Percentiles rank a stretch among this genome's conserved stretches.
Conservation (phyloP, 2,797 vertebrate species). For the Sebastiscus tertius region DNA sequence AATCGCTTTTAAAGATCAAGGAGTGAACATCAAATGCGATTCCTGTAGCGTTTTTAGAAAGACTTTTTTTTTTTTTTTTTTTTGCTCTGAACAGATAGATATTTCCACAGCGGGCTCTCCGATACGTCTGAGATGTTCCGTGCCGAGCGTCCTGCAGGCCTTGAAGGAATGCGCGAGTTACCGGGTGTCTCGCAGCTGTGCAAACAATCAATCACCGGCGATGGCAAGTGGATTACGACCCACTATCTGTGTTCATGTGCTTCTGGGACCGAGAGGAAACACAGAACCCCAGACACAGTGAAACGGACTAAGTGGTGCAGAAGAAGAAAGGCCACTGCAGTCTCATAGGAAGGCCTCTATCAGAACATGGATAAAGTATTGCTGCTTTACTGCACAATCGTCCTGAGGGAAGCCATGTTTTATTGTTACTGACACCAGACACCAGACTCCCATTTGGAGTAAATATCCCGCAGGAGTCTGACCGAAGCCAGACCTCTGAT, state of each 20-base stretch:
- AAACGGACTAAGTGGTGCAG: slow-evolving; percentile 51
- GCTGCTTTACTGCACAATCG: slow-evolving; percentile 55
- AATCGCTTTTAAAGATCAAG: slow-evolving; percentile 57
- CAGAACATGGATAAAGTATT: slow-evolving; percentile 41
- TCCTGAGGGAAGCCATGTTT: slow-evolving; percentile 54
- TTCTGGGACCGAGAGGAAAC: slow-evolving; percentile 51
- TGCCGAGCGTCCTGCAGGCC: slow-evolving; percentile 13
- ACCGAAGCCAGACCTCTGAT: slow-evolving; percentile 33
- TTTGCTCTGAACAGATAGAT: not conserved
- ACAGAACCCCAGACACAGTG: slow-evolving; percentile 33
- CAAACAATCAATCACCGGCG: slow-evolving; percentile 76
- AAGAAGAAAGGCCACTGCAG: slow-evolving; percentile 34
- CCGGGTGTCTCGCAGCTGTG: slow-evolving; percentile 55
- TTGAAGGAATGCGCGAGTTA: slow-evolving; percentile 11
- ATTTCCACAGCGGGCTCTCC: not conserved
- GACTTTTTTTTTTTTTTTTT: too few species aligned
- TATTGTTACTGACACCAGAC: slow-evolving; percentile 56
- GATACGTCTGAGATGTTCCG: not conserved
- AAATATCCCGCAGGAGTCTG: slow-evolving; percentile 44
- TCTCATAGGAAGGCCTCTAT: slow-evolving; percentile 50
- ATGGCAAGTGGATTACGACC: slow-evolving; percentile 73
- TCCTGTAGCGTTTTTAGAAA: not conserved
- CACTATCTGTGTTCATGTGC: slow-evolving; percentile 66
- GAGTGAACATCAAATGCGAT: slow-evolving; percentile 37
- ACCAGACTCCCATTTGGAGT: slow-evolving; percentile 43